Base-by-base conservation (phyloP, 2,113 vertebrate species). In the Thunnus thynnus region DNA sequence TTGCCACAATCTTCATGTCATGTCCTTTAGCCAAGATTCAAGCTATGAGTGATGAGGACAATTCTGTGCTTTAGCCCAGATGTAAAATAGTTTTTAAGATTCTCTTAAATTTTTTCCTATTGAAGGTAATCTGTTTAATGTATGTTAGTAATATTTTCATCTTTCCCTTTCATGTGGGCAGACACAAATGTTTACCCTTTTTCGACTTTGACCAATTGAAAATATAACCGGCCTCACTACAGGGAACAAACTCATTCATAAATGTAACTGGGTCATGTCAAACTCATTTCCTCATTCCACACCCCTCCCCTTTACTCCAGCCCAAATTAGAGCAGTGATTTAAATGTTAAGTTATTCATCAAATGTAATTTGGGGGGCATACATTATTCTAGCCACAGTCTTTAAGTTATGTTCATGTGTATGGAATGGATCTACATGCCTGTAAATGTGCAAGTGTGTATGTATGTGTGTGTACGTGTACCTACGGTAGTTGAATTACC, bases 311-410 rank as follows among this genome's bases (percentile, higher is more conserved):
- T 74, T 83, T 82, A 90, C 79, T 86, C 76, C 70, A 67, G 76
- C 70, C 66, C 71, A 89, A 92, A 92, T 92, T 92, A 88, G 76
- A 88, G 79, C 90, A 82, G 78, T 18, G 30, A 63, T 92, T 91
- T 90, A 93, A 95, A 95, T 94, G 92, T 94, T 94, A 94, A 94
- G 92, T 92, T 94, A 95, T 95, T 92, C 92, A 93, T 93, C 88
- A 91, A 82, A 84, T 89, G 65, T 91, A 91, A 89, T 92, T 90
- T 80, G 69, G 85, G 56, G 78, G 79, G 85, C 79, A 88, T 86
- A 89, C 50, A 92, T 95, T 92, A 92, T 86, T 75, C 72, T 77
- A 68, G 80, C 78, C 79, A 70, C 36, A 72, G 66, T 84, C 82
- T 66, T 86, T 50, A 70, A 48, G 48, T 79, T 78, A 51, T 79